phyloP scores from a whole-genome alignment of 2,113 vertebrate genomes.

The Uria lomvia region DNA sequence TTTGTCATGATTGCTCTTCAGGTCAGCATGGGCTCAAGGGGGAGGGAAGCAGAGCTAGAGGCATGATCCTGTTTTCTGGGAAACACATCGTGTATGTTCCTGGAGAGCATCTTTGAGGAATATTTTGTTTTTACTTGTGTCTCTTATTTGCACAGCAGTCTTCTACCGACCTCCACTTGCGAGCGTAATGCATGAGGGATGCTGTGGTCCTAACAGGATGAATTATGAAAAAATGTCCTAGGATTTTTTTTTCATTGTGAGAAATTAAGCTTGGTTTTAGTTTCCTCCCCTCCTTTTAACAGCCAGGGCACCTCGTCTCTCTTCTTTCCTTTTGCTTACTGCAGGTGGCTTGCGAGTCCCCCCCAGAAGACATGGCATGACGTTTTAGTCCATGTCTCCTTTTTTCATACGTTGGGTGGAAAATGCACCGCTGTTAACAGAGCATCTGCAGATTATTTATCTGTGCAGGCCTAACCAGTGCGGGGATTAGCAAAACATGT shows the following conservation, averaged over 20 bases:
- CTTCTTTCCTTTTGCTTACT: neutral
- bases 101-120: neutral
- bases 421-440: neutral
- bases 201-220: neutral
- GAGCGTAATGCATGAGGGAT: neutral
- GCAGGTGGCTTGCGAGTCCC: neutral
- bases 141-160: neutral
- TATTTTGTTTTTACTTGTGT: neutral
- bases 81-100: neutral
- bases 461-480: neutral
- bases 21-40: neutral
- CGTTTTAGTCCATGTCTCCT: neutral
- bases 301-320: neutral
- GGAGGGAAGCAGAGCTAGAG: neutral
- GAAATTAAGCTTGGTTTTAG: neutral
- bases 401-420: neutral
- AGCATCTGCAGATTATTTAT: conserved; percentile 17
- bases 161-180: neutral
- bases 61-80: neutral
- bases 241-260: neutral
- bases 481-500: conserved; percentile 19
- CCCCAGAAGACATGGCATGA: neutral
- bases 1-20: neutral
- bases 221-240: neutral
- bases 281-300: neutral